Evolutionary conservation across 2,797 vertebrate species (phyloP), one percentile per base, ranked within the genome.

Genomic region (Ammospiza maritima): DNA sequence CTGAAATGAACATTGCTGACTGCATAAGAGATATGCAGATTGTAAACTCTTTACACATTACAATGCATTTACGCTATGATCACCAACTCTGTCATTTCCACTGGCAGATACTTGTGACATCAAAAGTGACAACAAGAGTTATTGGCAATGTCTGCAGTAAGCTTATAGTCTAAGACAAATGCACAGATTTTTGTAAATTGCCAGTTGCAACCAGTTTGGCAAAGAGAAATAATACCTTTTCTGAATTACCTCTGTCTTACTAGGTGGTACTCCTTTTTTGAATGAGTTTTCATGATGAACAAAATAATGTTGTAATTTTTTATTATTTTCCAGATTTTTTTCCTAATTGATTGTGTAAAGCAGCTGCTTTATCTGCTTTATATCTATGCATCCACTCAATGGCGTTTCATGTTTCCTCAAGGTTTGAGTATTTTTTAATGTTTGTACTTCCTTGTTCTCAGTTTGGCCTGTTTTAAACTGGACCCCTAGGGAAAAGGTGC

Each of bases 341-440:
- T 50, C 44, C 5, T 21, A 75, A 60, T 65, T 71, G 45, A 51
- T 86, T 84, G 51, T 80, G 30, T 47, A 74, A 88, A 60, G n/a
- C 18, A 77, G 25, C 42, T 64, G 21, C 32, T 76, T 53, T 54
- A 15, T 45, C 50, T 65, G 40, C 20, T 65, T 62, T 70, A 32
- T 42, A 60, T 11, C 3, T 56, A 6, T 45, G 25, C 6, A 19
- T 64, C 14, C 6, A 6, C 38, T 32, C 62, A 81, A 25, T 45
- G 5, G 60, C 10, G 6, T 82, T 73, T 93, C 45, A 73, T 23
- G n/a, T n/a, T 62, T 90, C 47, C 27, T 53, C 69, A 65, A 74
- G 73, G n/a, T 96, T 90, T 93, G 67, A 91, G 7, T 29, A 60
- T n/a, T 64, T 88, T 87, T 87, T 85, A 81, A 11, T 88, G 73